These are phyloP conservation scores for Rousettus madagascariensis DNA, from an alignment of 2,797 vertebrate genomes.

Conservation along the genomic window DNA sequence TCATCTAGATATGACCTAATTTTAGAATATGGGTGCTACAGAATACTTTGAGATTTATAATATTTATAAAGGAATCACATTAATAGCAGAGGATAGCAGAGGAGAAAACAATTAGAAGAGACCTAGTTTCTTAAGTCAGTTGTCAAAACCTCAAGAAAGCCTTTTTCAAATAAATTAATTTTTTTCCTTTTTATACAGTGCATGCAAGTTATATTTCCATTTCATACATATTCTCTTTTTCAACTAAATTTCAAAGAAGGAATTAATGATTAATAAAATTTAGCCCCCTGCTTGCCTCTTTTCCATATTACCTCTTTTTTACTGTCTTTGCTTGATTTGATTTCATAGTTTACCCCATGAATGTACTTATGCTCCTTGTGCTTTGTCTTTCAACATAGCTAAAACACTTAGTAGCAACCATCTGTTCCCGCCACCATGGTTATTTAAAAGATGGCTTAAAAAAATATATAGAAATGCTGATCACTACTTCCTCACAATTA, in stretches of 20 bases:
- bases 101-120: background rate
- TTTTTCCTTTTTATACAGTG: background rate
- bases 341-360: background rate
- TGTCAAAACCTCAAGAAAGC: background rate
- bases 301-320: background rate
- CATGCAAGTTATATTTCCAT: background rate
- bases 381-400: background rate
- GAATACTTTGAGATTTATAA: background rate
- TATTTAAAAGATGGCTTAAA: background rate
- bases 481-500: background rate
- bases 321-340: background rate
- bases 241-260: background rate
- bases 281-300: background rate
- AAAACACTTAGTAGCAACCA: background rate
- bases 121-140: background rate
- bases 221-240: background rate
- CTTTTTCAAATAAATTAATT: background rate
- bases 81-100: background rate
- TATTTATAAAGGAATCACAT: constrained; percentile 10
- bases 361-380: background rate
- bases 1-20: background rate
- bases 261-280: constrained; percentile 22
- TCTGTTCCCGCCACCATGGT: background rate
- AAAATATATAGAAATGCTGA: background rate
- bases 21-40: background rate